A percentile compares a stretch with the other conserved stretches of the same genome.
These are phyloP conservation scores for Cryptophagus acutangulus DNA, from an alignment of 2,888 invertebrate species.

Conservation along the genomic window DNA sequence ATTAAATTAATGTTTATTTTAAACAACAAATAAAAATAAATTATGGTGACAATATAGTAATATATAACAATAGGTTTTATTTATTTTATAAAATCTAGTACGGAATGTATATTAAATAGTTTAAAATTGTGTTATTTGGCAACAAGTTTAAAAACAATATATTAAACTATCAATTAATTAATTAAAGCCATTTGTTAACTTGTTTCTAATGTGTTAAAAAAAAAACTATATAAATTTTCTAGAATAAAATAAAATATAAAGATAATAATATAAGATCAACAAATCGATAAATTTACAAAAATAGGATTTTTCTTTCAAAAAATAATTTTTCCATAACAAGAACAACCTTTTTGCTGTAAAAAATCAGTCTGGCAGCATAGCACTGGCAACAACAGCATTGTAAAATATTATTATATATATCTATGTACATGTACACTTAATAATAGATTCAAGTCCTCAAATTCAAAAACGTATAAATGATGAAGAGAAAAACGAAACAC, in stretches of 20 bases:
- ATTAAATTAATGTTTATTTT: too few relatives aligned
- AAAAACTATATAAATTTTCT: conserved; percentile 24
- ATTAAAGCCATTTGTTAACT: conserved; percentile 47
- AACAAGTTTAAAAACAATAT: conserved; percentile 44
- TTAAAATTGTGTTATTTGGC: conserved; percentile 51
- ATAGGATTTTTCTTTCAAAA: conserved; percentile 41
- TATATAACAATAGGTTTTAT: too few relatives aligned
- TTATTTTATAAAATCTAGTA: conserved; percentile 39
- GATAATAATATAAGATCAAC: conserved; percentile 34
- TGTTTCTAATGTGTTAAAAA: conserved; percentile 38
- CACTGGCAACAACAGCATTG: too few relatives aligned
- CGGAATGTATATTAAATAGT: conserved; percentile 49
- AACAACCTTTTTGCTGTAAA: conserved; percentile 22
- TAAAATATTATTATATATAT: too few relatives aligned
- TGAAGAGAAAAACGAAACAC: too few relatives aligned
- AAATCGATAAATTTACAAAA: conserved; percentile 42
- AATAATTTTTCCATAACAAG: conserved; percentile 18
- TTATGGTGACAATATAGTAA: too few relatives aligned
- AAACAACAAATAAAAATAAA: too few relatives aligned
- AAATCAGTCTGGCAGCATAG: conserved; percentile 37
- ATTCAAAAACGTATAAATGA: too few relatives aligned
- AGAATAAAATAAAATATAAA: conserved; percentile 41
- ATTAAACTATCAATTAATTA: conserved; percentile 38
- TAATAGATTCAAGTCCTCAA: too few relatives aligned
- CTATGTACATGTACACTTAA: too few relatives aligned